phyloP scores from a whole-genome alignment of 2,797 vertebrate genomes.

The Anabas testudineus region DNA sequence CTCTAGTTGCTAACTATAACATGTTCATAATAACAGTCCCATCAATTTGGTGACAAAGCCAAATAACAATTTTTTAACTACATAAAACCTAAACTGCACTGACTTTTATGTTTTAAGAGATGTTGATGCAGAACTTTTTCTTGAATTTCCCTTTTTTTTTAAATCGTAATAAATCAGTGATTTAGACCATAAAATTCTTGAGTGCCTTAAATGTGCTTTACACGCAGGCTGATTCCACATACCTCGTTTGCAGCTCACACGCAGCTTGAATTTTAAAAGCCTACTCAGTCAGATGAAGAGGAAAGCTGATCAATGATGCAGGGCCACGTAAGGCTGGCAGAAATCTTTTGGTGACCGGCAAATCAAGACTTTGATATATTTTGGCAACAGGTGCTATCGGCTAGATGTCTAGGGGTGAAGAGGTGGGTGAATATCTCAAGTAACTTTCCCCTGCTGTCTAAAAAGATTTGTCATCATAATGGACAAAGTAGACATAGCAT shows the following conservation, averaged over 20 bases:
- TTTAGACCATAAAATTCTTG: neutral
- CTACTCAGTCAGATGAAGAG: neutral
- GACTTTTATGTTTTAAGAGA: neutral
- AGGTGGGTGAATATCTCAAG: neutral
- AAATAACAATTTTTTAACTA: neutral
- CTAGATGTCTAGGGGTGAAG: neutral
- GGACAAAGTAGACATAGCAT: neutral
- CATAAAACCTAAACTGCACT: neutral
- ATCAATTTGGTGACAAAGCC: neutral
- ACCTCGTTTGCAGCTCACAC: neutral
- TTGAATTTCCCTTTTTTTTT: neutral
- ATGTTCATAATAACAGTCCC: too few species aligned
- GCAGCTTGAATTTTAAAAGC: constrained; percentile 1
- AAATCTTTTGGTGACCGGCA: neutral
- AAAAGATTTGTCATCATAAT: neutral
- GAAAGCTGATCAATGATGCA: too few species aligned
- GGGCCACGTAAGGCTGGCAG: too few species aligned
- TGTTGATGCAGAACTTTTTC: neutral
- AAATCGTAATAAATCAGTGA: neutral
- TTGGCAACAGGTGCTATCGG: neutral
- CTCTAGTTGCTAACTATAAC: too few species aligned
- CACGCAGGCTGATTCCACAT: neutral
- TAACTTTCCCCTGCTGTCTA: neutral
- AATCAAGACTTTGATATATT: neutral
- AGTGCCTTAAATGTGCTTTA: neutral